These are phyloP conservation scores for Polydrusus pterygomalis DNA, from an alignment of 2,888 invertebrate species.

Conservation along the genomic window DNA sequence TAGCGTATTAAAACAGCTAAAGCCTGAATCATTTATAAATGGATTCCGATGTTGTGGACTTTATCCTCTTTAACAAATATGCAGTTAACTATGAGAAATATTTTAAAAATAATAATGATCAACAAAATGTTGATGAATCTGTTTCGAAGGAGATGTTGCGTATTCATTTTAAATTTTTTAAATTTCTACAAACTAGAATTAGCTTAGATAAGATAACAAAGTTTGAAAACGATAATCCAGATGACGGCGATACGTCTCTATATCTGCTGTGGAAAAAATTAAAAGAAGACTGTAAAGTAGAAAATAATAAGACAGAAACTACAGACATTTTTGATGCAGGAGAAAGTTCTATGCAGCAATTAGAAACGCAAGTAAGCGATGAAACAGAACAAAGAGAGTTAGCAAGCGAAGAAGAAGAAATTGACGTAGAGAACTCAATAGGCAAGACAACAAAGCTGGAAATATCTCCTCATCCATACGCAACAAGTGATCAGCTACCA, in stretches of 20 bases:
- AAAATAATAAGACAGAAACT: background rate
- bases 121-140: background rate
- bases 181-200: background rate
- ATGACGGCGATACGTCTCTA: background rate
- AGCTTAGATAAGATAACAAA: background rate
- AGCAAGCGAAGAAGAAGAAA: background rate
- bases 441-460: background rate
- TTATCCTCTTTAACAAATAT: background rate
- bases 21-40: too few species aligned
- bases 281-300: background rate
- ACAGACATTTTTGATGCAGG: background rate
- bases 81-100: background rate
- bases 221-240: background rate
- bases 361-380: background rate
- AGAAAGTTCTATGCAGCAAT: background rate
- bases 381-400: background rate
- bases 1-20: too few species aligned
- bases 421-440: background rate
- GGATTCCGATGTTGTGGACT: too few species aligned
- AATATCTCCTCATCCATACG: background rate
- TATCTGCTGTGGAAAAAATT: constrained; percentile 1
- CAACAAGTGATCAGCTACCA: too few species aligned
- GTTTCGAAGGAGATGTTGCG: constrained; percentile 1
- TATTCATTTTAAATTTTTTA: background rate
- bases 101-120: background rate